Conservation (phyloP, 2,888 invertebrate species). For the Carpatolechia fugitivella region DNA sequence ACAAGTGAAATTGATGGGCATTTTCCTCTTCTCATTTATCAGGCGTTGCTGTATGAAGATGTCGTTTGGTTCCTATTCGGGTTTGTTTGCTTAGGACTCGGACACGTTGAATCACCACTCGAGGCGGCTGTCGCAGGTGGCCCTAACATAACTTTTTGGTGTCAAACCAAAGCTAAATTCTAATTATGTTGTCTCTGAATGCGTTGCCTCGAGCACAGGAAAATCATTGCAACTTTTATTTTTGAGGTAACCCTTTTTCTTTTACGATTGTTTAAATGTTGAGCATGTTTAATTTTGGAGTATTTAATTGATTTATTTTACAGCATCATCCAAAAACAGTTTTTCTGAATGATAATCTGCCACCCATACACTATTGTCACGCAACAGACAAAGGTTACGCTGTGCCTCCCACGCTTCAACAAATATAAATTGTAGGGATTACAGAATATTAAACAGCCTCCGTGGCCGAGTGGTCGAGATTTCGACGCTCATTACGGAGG, state of each 20-base stretch:
- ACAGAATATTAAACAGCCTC: not conserved
- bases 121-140: not conserved
- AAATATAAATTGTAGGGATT: not conserved
- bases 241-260: no score
- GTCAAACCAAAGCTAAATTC: not conserved
- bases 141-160: conserved; percentile 1
- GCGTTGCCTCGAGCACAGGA: not conserved
- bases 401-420: not conserved
- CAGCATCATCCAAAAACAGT: no score
- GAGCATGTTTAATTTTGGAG: no score
- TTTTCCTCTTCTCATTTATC: conserved; percentile 5
- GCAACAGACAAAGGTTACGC: no score
- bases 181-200: not conserved
- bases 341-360: no score
- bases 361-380: no score
- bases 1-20: conserved; percentile 4
- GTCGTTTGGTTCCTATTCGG: conserved; percentile 1
- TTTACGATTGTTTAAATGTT: no score
- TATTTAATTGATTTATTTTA: no score
- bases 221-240: no score
- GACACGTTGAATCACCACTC: not conserved
- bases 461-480: no score
- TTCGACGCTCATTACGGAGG: no score
- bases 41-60: conserved; percentile 2
- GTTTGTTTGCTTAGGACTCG: conserved; percentile 7